Base-by-base conservation (phyloP, 2,113 vertebrate genomes). In the Monarcha castaneiventris region DNA sequence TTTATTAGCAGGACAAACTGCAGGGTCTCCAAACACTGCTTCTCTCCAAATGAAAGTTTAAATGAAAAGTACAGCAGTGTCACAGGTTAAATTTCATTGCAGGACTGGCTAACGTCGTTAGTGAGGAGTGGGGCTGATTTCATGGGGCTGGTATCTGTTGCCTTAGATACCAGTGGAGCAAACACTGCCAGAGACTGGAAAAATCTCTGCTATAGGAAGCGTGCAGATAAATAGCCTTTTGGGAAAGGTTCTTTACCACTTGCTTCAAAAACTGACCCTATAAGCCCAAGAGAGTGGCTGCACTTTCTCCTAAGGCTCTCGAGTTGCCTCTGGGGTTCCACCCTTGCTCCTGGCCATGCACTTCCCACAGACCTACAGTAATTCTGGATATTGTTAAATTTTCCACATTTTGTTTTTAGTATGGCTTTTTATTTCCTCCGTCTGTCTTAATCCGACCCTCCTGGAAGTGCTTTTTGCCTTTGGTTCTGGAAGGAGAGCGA, bases 11-110 rank as follows among this genome's bases (percentile, higher is more conserved):
- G 97, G 98, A 98, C 97, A 98, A 98, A 98, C 97, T 97, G 96
- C 96, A 96, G 97, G 97, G 95, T 98, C 97, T 98, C 97, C 97
- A 97, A 98, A 98, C 97, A 98, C 97, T 97, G 97, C 97, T 97
- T 97, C 97, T 97, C 95, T 98, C 94, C 97, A 98, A 98, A 98
- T 98, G 98, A 98, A 98, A 98, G 97, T 98, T 98, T 98, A 98
- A 98, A 98, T 98, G 98, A 98, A 98, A 98, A 98, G 98, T 98
- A 98, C 97, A 97, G 96, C 96, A 97, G 97, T 98, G 98, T 98
- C 97, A 97, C 97, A 97, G 98, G 98, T 98, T 98, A 98, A 98
- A 98, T 98, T 97, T 98, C 98, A 98, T 98, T 98, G 98, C 90
- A 96, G 94, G 94, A 95, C 97, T 95, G 94, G 97, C 96, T 98